A percentile compares a stretch with the other conserved stretches of the same genome.
Evolutionary conservation across 2,113 vertebrate genomes (phyloP).

Genomic region (Panurus biarmicus): DNA sequence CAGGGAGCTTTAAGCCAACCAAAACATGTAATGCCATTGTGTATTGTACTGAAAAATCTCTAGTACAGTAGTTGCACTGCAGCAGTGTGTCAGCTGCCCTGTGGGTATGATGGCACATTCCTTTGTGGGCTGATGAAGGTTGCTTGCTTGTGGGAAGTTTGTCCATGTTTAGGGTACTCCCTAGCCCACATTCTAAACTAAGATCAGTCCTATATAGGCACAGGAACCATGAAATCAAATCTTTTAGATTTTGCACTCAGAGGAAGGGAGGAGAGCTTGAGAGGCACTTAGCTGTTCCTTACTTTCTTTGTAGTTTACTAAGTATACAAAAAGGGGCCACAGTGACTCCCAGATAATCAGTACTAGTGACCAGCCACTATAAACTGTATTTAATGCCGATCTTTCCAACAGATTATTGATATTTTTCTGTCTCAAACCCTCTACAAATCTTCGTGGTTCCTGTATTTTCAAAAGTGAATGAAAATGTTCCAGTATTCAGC

Average conservation of each 20-base stretch:
- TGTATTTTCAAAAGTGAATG: not conserved
- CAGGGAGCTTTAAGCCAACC: not conserved
- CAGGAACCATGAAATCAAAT: not conserved
- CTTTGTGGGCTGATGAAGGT: not conserved
- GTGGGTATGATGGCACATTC: not conserved
- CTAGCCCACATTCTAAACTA: not conserved
- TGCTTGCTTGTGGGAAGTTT: not conserved
- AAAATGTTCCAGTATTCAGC: not conserved
- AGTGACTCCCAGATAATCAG: not conserved
- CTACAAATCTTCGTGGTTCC: not conserved
- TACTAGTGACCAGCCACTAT: not conserved
- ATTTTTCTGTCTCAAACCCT: not conserved
- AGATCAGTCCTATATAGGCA: not conserved
- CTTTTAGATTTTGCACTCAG: not conserved
- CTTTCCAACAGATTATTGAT: not conserved
- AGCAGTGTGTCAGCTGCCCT: not conserved
- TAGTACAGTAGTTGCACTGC: not conserved
- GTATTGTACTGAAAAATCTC: not conserved
- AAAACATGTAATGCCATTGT: not conserved
- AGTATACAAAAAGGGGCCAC: rapidly evolving
- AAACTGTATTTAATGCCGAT: not conserved
- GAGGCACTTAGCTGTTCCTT: not conserved
- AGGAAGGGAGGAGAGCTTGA: not conserved
- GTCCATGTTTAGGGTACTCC: not conserved
- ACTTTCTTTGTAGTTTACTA: not conserved